Conservation (phyloP, 2,113 vertebrate genomes). For the Dasyurus viverrinus region DNA sequence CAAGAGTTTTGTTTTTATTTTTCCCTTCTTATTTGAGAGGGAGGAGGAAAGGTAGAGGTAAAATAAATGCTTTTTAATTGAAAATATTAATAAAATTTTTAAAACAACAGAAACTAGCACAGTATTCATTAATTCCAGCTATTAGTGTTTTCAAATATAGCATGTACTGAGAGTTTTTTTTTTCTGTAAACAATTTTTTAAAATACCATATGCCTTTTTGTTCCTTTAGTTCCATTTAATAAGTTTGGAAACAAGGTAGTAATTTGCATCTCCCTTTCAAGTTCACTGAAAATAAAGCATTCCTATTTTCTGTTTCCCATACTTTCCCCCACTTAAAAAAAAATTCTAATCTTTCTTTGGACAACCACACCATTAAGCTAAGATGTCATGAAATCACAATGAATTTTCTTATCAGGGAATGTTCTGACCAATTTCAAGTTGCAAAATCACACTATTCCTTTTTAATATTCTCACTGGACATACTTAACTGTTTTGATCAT, state of each 20-base stretch:
- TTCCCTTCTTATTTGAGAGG: no score
- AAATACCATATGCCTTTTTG: not conserved
- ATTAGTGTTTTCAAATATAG: not conserved
- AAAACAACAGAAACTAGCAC: not conserved
- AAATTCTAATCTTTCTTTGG: constrained; percentile 20
- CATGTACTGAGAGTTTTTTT: not conserved
- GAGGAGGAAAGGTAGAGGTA: not conserved
- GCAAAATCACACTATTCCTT: constrained; percentile 7
- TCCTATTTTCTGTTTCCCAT: not conserved
- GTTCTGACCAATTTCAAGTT: constrained; percentile 33
- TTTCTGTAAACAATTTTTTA: not conserved
- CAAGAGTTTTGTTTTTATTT: not conserved
- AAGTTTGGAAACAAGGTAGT: not conserved
- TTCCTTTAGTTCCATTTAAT: not conserved
- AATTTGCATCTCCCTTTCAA: not conserved
- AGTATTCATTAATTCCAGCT: not conserved
- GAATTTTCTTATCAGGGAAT: constrained; percentile 6
- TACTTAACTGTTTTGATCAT: constrained; percentile 18
- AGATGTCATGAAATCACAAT: not conserved
- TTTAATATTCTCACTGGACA: not conserved
- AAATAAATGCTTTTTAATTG: not conserved
- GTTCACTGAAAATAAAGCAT: not conserved
- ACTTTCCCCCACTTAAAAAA: not conserved
- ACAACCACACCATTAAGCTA: constrained; percentile 48
- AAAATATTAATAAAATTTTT: not conserved